A percentile compares a stretch with the other conserved stretches of the same genome.
phyloP scores from a whole-genome alignment of 2,888 invertebrate genomes.

The Strigamia crassipes region DNA sequence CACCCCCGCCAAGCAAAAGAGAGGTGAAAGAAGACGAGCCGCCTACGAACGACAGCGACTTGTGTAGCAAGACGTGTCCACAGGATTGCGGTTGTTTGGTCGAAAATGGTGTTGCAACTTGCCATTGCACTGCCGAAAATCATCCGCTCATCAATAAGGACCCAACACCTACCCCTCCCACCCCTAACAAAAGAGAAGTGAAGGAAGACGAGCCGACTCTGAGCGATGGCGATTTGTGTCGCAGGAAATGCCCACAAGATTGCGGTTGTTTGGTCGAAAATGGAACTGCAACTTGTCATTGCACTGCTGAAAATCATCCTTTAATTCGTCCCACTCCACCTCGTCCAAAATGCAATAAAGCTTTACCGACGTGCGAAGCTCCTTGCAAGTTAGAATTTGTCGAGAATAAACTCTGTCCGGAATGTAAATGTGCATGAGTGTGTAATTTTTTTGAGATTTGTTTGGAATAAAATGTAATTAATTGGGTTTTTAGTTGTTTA shows the following conservation, averaged over 20 bases:
- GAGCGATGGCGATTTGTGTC: background rate
- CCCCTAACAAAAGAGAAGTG: background rate
- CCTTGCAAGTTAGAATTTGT: background rate
- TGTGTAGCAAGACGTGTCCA: background rate
- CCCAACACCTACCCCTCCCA: background rate
- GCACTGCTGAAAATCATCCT: conserved; percentile 29
- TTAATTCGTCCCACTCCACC: background rate
- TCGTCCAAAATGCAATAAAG: background rate
- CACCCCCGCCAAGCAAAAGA: background rate
- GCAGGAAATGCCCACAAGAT: background rate
- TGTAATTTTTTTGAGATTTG: no score
- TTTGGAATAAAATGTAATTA: no score
- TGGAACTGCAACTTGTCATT: background rate
- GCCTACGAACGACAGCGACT: background rate
- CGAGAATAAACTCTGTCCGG: background rate
- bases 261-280: conserved; percentile 2
- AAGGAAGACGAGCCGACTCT: background rate
- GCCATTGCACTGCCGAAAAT: conserved; percentile 29
- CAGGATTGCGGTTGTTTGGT: background rate
- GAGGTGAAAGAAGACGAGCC: background rate
- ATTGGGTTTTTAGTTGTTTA: no score
- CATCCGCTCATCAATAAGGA: background rate
- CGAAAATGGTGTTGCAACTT: background rate
- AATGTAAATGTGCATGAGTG: background rate
- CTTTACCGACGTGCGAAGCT: background rate